Conservation (phyloP, 2,888 invertebrate species). For the Beris morrisii region DNA sequence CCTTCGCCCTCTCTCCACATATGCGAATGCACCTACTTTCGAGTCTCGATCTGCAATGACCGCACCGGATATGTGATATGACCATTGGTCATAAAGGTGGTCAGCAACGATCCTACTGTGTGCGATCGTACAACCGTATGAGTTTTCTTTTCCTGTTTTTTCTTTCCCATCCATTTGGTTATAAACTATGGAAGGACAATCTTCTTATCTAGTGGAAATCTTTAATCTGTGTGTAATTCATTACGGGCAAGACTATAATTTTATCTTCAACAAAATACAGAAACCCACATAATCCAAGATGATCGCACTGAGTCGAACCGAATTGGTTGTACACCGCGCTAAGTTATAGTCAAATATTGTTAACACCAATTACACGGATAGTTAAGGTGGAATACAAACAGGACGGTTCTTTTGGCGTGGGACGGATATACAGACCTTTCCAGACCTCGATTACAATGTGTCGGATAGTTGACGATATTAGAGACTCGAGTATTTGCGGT, state of each 20-base stretch:
- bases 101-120: slow-evolving; percentile 9
- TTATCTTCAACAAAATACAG: slow-evolving; percentile 16
- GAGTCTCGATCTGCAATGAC: slow-evolving; percentile 15
- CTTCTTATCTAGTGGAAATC: slow-evolving; percentile 19
- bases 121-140: neutral
- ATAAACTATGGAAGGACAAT: slow-evolving; percentile 22
- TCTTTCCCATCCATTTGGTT: slow-evolving; percentile 4
- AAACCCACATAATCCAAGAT: slow-evolving; percentile 13
- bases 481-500: neutral
- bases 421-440: neutral
- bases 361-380: slow-evolving; percentile 20
- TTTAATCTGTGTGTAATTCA: slow-evolving; percentile 11
- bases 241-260: slow-evolving; percentile 10
- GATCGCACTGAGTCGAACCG: slow-evolving; percentile 1
- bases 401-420: neutral
- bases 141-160: neutral
- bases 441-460: too few relatives aligned
- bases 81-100: slow-evolving; percentile 11
- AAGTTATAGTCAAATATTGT: slow-evolving; percentile 11
- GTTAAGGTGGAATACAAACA: slow-evolving; percentile 8
- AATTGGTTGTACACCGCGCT: neutral
- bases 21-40: neutral
- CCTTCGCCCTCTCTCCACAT: neutral
- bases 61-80: slow-evolving; percentile 15
- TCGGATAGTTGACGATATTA: too few relatives aligned